Percentiles rank a stretch among this genome's conserved stretches.
phyloP scores from a whole-genome alignment of 2,113 vertebrate genomes.

The Bujurquina vittata region DNA sequence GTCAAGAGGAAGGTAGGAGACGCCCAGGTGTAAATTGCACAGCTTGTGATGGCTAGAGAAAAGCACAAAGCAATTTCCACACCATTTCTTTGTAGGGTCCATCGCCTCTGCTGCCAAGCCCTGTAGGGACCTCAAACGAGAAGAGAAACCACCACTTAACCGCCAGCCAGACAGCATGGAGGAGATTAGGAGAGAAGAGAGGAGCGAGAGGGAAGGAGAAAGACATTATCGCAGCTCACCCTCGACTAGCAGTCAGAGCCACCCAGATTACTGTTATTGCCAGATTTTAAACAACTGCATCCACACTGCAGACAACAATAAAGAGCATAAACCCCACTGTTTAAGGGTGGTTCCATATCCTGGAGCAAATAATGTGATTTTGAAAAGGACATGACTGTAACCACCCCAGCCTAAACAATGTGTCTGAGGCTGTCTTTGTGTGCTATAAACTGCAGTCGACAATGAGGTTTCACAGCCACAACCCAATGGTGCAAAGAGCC shows the following conservation, averaged over 20 bases:
- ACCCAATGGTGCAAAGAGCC: not conserved
- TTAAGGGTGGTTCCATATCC: conserved; percentile 36
- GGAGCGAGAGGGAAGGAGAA: conserved; percentile 45
- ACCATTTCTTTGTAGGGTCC: conserved; percentile 65
- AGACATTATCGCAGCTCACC: conserved; percentile 64
- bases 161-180: conserved; percentile 63
- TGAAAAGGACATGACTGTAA: conserved; percentile 18
- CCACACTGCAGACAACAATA: conserved; percentile 27
- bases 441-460: not conserved
- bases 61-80: conserved; percentile 80
- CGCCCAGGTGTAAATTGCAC: conserved; percentile 75
- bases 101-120: conserved; percentile 49
- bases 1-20: conserved; percentile 70
- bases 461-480: not conserved
- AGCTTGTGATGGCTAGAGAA: conserved; percentile 65
- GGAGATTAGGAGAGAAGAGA: conserved; percentile 67
- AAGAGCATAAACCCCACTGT: conserved; percentile 27
- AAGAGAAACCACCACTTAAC: conserved; percentile 61
- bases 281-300: conserved; percentile 60
- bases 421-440: conserved; percentile 8
- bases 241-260: conserved; percentile 61
- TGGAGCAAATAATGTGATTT: conserved; percentile 31
- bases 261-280: conserved; percentile 69
- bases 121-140: conserved; percentile 50
- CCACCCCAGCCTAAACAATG: conserved; percentile 1